phyloP scores from a whole-genome alignment of 2,113 vertebrate species.

The Ailuropoda melanoleuca region DNA sequence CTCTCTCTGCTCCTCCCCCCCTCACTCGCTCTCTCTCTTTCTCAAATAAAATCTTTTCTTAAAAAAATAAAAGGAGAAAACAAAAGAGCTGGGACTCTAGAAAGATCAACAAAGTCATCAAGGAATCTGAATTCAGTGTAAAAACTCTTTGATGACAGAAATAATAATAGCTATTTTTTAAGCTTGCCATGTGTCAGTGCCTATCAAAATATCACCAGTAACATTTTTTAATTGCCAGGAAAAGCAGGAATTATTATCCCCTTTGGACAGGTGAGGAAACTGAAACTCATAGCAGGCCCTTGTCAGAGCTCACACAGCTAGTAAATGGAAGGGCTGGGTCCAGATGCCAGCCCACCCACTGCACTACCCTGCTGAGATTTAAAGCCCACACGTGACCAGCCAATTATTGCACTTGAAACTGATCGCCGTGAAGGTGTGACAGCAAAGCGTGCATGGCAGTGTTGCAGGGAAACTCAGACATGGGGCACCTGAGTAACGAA shows the following conservation, averaged over 20 bases:
- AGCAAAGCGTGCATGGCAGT: neutral
- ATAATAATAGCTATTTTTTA: neutral
- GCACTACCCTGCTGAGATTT: neutral
- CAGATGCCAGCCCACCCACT: neutral
- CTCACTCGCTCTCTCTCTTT: no score
- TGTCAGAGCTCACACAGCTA: neutral
- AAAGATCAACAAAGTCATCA: neutral
- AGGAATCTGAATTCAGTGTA: neutral
- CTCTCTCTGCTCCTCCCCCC: no score
- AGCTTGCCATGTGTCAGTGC: neutral
- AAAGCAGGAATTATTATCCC: neutral
- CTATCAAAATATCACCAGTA: slow-evolving; percentile 38
- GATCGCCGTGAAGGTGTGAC: neutral
- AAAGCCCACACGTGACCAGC: neutral
- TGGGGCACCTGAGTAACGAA: neutral
- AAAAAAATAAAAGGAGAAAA: neutral
- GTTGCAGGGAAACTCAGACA: neutral
- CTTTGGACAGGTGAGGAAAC: neutral
- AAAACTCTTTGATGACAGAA: neutral
- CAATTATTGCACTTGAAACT: neutral
- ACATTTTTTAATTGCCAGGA: slow-evolving; percentile 34
- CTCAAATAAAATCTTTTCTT: slow-evolving; percentile 3
- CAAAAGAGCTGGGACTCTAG: neutral
- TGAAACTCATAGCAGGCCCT: neutral
- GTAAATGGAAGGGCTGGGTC: neutral